Conservation (phyloP, 2,797 vertebrate species). For the Pseudotriccus pelzelni region DNA sequence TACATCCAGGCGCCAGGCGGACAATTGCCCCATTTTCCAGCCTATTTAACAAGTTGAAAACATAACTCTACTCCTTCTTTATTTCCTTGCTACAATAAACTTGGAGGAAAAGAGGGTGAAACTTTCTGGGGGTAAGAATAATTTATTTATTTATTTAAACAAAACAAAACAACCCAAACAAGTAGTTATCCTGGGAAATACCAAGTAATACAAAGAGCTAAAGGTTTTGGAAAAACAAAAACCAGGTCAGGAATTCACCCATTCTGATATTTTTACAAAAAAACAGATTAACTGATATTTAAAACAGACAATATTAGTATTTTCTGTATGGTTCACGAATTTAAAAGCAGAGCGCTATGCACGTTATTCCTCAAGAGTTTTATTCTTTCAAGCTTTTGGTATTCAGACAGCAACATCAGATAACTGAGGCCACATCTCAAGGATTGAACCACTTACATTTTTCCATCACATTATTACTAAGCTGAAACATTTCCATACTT, state of each 20-base stretch:
- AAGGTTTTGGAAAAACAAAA: background rate
- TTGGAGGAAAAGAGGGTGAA: background rate
- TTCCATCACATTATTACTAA: background rate
- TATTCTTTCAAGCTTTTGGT: background rate
- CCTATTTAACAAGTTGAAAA: slow-evolving; percentile 63
- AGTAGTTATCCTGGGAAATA: background rate
- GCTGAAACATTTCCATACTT: background rate
- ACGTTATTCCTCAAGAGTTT: background rate
- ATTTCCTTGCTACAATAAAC: background rate
- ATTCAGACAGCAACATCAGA: background rate
- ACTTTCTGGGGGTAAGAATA: background rate
- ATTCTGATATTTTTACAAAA: background rate
- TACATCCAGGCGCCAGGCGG: background rate
- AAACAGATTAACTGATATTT: background rate
- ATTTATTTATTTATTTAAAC: background rate
- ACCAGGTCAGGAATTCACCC: background rate
- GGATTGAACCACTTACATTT: background rate
- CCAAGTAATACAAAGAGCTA: background rate
- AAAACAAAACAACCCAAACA: background rate
- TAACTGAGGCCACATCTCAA: background rate
- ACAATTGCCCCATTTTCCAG: slow-evolving; percentile 60
- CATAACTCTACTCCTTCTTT: background rate
- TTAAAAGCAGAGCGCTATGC: background rate
- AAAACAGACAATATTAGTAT: background rate
- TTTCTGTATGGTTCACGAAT: background rate